phyloP scores from a whole-genome alignment of 2,113 vertebrate species.

The Lota lota region DNA sequence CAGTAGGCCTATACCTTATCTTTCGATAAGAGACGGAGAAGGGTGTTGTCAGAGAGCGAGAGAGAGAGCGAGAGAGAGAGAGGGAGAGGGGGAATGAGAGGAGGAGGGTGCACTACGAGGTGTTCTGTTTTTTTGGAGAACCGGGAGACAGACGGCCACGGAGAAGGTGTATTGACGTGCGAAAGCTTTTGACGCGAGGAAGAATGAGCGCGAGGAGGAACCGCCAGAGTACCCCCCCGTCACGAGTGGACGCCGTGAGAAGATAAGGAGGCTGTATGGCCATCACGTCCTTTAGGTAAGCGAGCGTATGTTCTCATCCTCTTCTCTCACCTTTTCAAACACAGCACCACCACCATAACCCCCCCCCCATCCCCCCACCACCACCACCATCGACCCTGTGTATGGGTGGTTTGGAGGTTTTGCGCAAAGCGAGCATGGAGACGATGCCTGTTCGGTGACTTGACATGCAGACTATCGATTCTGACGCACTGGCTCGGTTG shows the following conservation, averaged over 20 bases:
- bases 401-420: slow-evolving; percentile 45
- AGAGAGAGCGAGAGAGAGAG: slow-evolving; percentile 56
- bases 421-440: neutral
- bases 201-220: no score
- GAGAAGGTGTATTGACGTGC: slow-evolving; percentile 69
- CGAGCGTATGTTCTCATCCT: neutral
- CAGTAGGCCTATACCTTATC: slow-evolving; percentile 47
- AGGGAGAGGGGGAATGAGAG: slow-evolving; percentile 54
- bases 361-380: slow-evolving; percentile 34
- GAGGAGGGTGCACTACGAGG: slow-evolving; percentile 64
- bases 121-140: slow-evolving; percentile 68
- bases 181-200: slow-evolving; percentile 56
- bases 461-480: slow-evolving; percentile 47
- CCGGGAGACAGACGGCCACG: slow-evolving; percentile 67
- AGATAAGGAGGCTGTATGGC: slow-evolving; percentile 17
- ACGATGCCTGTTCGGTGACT: slow-evolving; percentile 54
- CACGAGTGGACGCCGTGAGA: no score
- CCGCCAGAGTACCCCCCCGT: no score
- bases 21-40: slow-evolving; percentile 46
- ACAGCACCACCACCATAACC: slow-evolving; percentile 17
- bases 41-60: slow-evolving; percentile 66
- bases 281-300: slow-evolving; percentile 66
- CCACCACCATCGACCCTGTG: slow-evolving; percentile 33
- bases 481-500: slow-evolving; percentile 67
- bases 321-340: no score